These are phyloP conservation scores for Fulica atra DNA, from an alignment of 2,113 vertebrate species.

Conservation along the genomic window DNA sequence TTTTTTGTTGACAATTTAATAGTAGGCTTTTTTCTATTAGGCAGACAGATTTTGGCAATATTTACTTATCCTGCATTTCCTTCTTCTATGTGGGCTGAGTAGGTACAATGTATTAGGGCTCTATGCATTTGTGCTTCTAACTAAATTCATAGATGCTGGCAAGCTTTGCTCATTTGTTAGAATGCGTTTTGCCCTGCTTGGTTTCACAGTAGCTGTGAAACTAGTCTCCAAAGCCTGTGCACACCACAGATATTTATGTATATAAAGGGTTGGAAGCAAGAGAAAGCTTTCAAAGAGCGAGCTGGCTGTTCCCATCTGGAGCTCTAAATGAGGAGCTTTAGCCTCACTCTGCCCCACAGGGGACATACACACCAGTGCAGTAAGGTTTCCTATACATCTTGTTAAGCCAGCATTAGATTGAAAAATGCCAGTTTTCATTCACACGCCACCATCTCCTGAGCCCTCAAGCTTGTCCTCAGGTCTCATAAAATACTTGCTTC, in stretches of 20 bases:
- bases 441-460: slow-evolving; percentile 24
- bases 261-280: neutral
- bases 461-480: slow-evolving; percentile 41
- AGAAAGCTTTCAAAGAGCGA: neutral
- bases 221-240: neutral
- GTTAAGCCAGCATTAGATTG: slow-evolving; percentile 55
- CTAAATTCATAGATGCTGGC: neutral
- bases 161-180: neutral
- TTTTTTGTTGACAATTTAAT: neutral
- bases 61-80: neutral
- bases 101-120: neutral
- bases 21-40: neutral
- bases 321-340: neutral
- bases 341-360: neutral
- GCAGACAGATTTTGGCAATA: neutral
- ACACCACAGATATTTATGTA: neutral
- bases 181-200: neutral
- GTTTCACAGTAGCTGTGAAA: neutral
- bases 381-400: slow-evolving; percentile 40
- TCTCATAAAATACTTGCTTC: slow-evolving; percentile 59
- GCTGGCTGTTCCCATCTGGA: slow-evolving; percentile 27
- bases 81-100: neutral
- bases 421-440: slow-evolving; percentile 51
- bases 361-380: neutral
- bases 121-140: neutral